A percentile compares a stretch with the other conserved stretches of the same genome.
phyloP scores from a whole-genome alignment of 2,113 vertebrate species.

The Anser brachyrhynchus region DNA sequence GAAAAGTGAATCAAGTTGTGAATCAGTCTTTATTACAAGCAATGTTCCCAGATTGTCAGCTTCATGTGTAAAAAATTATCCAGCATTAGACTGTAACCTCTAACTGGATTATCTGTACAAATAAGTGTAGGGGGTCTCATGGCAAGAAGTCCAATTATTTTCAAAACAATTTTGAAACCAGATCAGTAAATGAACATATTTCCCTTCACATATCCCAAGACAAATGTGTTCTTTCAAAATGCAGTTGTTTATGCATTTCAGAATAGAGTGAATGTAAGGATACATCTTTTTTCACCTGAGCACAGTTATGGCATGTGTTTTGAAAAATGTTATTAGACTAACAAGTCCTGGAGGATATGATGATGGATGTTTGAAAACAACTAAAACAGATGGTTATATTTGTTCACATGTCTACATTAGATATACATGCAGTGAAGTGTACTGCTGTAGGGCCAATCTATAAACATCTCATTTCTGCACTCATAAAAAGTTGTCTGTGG shows the following conservation, averaged over 20 bases:
- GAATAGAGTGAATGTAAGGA: not conserved
- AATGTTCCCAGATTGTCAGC: not conserved
- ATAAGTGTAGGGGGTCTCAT: fast-evolving
- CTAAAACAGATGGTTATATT: not conserved
- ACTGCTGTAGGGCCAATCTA: not conserved
- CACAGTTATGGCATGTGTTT: not conserved
- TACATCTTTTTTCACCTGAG: not conserved
- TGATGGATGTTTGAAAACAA: not conserved
- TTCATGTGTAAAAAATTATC: not conserved
- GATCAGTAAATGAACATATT: not conserved
- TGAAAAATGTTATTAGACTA: not conserved
- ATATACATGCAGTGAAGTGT: not conserved
- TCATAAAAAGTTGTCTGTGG: not conserved
- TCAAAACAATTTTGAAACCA: not conserved
- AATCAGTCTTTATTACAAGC: not conserved
- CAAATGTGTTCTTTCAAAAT: not conserved
- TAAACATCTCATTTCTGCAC: not conserved
- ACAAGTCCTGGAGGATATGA: not conserved
- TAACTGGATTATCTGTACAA: not conserved
- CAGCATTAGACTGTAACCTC: not conserved
- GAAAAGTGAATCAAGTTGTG: slow-evolving; percentile 19
- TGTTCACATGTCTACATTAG: not conserved
- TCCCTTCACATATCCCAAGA: not conserved
- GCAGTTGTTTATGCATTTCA: not conserved
- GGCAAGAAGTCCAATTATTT: not conserved